phyloP scores from a whole-genome alignment of 1,140 invertebrate species.

The Forficula auricularia region DNA sequence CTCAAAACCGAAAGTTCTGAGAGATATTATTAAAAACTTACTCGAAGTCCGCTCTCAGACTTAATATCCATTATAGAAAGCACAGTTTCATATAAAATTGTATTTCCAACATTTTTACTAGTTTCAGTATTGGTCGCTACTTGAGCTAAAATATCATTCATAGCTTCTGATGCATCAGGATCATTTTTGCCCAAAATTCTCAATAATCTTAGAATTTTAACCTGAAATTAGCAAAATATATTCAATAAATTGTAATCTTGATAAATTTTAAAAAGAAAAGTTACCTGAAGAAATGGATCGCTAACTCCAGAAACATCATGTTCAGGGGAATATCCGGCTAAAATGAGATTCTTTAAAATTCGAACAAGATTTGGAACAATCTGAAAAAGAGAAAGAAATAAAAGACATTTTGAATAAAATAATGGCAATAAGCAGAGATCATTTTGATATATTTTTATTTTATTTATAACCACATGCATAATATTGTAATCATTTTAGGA shows the following conservation, averaged over 20 bases:
- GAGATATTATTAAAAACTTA: no score
- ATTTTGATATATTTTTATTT: no score
- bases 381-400: conserved; percentile 39
- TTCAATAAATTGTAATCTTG: background rate
- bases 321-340: conserved; percentile 97
- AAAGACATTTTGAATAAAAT: conserved; percentile 3
- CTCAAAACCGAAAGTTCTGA: no score
- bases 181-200: conserved; percentile 92
- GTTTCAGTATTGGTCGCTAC: conserved; percentile 97
- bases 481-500: no score
- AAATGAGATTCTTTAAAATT: conserved; percentile 93
- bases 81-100: conserved; percentile 93
- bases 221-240: conserved; percentile 50
- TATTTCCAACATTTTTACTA: conserved; percentile 96
- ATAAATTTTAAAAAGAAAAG: conserved; percentile 10
- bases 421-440: no score
- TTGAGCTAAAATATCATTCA: conserved; percentile 99
- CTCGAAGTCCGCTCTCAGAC: conserved; percentile 78
- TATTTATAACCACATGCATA: no score
- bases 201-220: conserved; percentile 88
- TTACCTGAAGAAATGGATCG: conserved; percentile 95
- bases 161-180: conserved; percentile 89
- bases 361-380: conserved; percentile 95
- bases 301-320: conserved; percentile 99
- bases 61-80: conserved; percentile 97